phyloP scores from a whole-genome alignment of 2,113 vertebrate genomes.

The Lophius piscatorius region DNA sequence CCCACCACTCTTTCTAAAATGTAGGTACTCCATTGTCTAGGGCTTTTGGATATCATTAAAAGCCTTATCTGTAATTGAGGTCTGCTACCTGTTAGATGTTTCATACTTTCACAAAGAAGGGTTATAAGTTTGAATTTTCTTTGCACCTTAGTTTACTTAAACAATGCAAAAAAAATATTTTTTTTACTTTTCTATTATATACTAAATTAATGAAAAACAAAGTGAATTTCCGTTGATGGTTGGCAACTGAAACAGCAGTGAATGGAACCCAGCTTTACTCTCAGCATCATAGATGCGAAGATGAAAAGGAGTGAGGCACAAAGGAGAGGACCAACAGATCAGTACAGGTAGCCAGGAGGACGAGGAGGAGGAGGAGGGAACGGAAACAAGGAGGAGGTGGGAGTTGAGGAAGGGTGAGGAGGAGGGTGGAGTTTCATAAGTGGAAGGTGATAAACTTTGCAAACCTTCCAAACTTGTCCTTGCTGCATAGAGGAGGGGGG shows the following conservation, averaged over 20 bases:
- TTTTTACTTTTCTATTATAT: no score
- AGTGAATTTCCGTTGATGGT: conserved; percentile 14
- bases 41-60: no score
- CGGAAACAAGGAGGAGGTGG: conserved; percentile 43
- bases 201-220: conserved; percentile 22
- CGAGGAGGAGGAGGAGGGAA: conserved; percentile 57
- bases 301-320: conserved; percentile 72
- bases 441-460: conserved; percentile 99
- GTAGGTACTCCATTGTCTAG: no score
- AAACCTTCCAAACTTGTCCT: conserved; percentile 99
- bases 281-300: conserved; percentile 51
- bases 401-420: conserved; percentile 38
- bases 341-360: conserved; percentile 86
- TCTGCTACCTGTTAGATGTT: no score
- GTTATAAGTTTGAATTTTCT: no score
- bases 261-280: conserved; percentile 40
- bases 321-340: conserved; percentile 83
- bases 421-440: conserved; percentile 83
- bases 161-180: not conserved
- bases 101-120: no score
- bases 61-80: no score
- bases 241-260: conserved; percentile 24
- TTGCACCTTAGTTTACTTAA: no score
- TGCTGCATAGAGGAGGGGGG: conserved; percentile 91
- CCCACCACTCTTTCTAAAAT: no score